These are phyloP conservation scores for Clytia hemisphaerica DNA, from an alignment of 30 jellyfish, hydroid and myxozoan species.

Conservation along the genomic window DNA sequence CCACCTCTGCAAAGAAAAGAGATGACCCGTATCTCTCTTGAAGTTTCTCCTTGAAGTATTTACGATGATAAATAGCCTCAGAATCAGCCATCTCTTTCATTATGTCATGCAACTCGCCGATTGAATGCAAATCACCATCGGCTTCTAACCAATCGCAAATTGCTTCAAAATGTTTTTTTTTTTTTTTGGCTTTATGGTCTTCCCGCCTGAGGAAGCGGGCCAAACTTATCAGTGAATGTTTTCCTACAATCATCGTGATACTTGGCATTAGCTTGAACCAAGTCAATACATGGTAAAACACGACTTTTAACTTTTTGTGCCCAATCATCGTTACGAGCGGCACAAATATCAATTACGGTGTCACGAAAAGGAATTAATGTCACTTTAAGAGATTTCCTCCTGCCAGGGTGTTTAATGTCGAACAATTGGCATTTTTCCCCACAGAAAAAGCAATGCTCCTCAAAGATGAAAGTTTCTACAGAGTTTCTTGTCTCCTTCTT, in stretches of 20 bases:
- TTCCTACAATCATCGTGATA: too few relatives aligned
- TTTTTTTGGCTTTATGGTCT: too few relatives aligned
- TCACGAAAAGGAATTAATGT: neutral
- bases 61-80: constrained; percentile 6
- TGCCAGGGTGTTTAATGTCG: constrained; percentile 2
- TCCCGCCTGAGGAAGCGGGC: too few relatives aligned
- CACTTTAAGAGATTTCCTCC: neutral
- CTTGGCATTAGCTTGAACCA: constrained; percentile 11
- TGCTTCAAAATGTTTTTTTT: too few relatives aligned
- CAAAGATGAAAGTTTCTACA: neutral
- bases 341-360: neutral
- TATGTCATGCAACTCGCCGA: neutral
- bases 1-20: constrained; percentile 2
- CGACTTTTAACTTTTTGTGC: neutral
- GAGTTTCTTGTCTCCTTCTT: too few relatives aligned
- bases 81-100: neutral
- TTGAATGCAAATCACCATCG: constrained; percentile 7
- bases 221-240: too few relatives aligned
- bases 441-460: constrained; percentile 2
- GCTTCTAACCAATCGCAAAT: constrained; percentile 2
- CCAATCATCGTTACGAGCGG: constrained; percentile 14
- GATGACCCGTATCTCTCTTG: constrained; percentile 9
- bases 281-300: neutral
- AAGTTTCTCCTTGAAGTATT: neutral
- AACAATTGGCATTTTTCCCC: neutral